Conservation (phyloP, 2,797 vertebrate species). For the Mycteria americana region DNA sequence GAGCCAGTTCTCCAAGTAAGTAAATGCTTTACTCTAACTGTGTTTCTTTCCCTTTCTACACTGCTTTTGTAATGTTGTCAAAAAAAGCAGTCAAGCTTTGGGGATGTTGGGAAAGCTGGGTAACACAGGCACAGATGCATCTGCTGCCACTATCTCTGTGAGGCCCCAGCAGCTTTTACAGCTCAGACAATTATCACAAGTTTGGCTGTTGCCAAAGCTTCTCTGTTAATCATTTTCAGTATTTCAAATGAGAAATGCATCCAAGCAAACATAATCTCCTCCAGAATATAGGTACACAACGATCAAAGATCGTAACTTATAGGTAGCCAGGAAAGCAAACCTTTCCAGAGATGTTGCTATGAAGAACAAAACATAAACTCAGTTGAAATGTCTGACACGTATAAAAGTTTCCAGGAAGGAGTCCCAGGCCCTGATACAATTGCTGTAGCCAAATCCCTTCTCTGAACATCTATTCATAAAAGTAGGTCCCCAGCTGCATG, state of each 20-base stretch:
- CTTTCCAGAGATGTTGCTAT: background rate
- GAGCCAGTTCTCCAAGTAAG: background rate
- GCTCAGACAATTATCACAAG: conserved; percentile 20
- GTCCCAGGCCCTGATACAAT: background rate
- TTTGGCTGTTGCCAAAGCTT: background rate
- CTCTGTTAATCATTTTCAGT: background rate
- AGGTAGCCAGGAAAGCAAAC: background rate
- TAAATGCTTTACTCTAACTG: background rate
- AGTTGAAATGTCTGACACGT: background rate
- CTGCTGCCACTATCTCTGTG: background rate
- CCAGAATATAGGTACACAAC: background rate
- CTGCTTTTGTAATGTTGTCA: background rate
- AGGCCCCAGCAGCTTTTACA: conserved; percentile 25
- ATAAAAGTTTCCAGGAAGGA: background rate
- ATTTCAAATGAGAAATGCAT: background rate
- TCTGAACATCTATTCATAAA: conserved; percentile 38
- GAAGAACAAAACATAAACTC: background rate
- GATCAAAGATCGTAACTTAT: background rate
- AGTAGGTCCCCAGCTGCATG: background rate
- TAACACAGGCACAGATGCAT: conserved; percentile 16
- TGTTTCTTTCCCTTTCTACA: background rate
- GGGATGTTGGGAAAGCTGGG: conserved; percentile 6
- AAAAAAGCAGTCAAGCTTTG: conserved; percentile 18
- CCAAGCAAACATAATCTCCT: background rate
- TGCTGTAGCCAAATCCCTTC: background rate